Base-by-base conservation (phyloP, 1,140 invertebrate genomes). In the Diuraphis noxia region DNA sequence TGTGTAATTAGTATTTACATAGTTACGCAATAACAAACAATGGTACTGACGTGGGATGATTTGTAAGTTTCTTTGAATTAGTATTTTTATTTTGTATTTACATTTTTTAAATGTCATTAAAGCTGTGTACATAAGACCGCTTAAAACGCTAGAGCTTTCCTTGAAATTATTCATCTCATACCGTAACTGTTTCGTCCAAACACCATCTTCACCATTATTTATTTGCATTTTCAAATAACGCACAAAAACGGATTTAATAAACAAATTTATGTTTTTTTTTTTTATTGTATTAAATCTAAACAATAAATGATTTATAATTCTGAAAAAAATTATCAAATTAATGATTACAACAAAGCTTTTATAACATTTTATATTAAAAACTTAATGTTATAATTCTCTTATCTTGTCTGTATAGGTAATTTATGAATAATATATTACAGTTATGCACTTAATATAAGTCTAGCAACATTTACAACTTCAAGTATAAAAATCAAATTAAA, bases 11-110 rank as follows among this genome's bases (percentile, higher is more conserved):
- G n/a, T n/a, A n/a, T n/a, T 72, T n/a, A 72, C 30, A 13, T 72
- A 17, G 56, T 72, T 72, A 72, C n/a, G 30, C 13, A 72, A 72
- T 72, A n/a, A n/a, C 30, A 13, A n/a, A 72, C 30, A 72, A 23
- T 72, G 56, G 30, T 72, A 72, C n/a, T 72, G 56, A n/a, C 56
- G 56, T 72, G 17, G 13, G n/a, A n/a, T 3, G 56, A n/a, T n/a
- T 72, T 72, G 13, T 72, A 72, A 72, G 56, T 72, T 72, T 72
- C 56, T 72, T 72, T 72, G 56, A 72, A 72, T 72, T 63, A 72
- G n/a, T 72, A n/a, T 72, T 17, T n/a, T 72, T 72, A 72, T n/a
- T 72, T 72, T n/a, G 30, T 72, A 72, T n/a, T 72, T 72, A n/a
- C 4, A 72, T 72, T n/a, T 72, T 63, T 72, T 72, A n/a, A 72